Evolutionary conservation across 2,888 invertebrate species (phyloP), one percentile per base, ranked within the genome.

Genomic region (Venustoraphidia nigricollis): DNA sequence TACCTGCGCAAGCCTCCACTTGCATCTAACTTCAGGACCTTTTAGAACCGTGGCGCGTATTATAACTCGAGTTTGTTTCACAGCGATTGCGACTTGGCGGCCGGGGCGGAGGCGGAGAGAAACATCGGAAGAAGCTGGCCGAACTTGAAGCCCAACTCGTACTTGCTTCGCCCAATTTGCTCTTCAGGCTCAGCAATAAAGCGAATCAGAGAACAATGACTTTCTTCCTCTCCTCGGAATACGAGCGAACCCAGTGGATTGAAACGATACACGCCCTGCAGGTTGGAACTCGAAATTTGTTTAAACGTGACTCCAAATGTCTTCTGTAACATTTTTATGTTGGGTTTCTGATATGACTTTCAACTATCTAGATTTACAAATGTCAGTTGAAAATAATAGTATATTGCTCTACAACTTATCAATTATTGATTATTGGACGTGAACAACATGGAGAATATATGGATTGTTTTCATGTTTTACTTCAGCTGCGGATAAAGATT

Each of bases 201-300:
- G 73, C 74, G 50, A 77, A 79, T 47, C 79, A 79, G 59, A 73
- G 84, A 44, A 76, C 78, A 37, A 81, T 83, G 64, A 81, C 84
- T 48, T 91, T 95, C 70, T 91, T 93, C 67, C 73, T 95, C 58
- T 89, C 92, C 55, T 93, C 93, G 1, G 93, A 95, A 67, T 95
- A 88, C 61, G 95, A 95, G 66, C 75, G 92, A 47, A 85, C 86
- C 53, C 92, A 93, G 63, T 95, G 94, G 94, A 81, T 89, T 55
- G 93, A 94, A 63, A 87, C 93, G 3, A 87, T 95, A 54, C 81
- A 84, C 55, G 83, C 86, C 17, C 68, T 93, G 50, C 86, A 88
- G 72, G 79, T 79, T 27, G 27, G 27, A 59, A 48, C 40, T 38
- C 11, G 34, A 36, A 40, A 8, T 17, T 34, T 11, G 10, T 41